These are phyloP conservation scores for Meriones psammophilus DNA, from an alignment of 2,797 vertebrate genomes.

Conservation along the genomic window DNA sequence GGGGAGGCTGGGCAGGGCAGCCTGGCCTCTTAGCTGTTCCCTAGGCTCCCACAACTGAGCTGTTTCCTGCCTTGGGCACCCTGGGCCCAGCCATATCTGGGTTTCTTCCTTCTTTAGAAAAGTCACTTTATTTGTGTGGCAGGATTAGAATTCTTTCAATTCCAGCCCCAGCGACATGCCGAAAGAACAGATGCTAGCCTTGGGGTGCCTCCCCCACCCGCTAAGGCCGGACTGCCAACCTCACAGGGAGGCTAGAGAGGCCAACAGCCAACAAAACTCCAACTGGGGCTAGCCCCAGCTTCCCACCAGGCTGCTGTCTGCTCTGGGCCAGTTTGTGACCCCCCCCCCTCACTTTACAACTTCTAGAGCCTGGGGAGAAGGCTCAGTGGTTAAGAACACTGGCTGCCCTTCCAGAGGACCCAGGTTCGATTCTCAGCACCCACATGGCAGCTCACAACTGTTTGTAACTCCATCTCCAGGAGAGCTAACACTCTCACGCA, in stretches of 20 bases:
- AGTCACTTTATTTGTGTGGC: background rate
- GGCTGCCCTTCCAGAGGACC: too few relatives aligned
- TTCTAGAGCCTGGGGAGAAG: background rate
- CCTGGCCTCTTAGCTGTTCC: background rate
- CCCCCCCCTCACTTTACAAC: background rate
- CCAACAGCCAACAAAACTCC: background rate
- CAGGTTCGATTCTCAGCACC: too few relatives aligned
- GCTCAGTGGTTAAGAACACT: too few relatives aligned
- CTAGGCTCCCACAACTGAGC: background rate
- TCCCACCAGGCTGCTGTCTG: background rate
- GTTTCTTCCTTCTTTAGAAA: constrained; percentile 41
- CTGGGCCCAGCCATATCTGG: too few relatives aligned
- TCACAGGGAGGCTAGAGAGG: background rate
- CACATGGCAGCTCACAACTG: too few relatives aligned
- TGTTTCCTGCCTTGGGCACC: background rate
- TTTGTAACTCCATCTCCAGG: too few relatives aligned
- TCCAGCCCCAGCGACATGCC: background rate
- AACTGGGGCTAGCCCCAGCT: background rate
- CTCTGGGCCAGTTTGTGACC: background rate
- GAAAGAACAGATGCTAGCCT: background rate
- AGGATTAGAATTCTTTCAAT: constrained; percentile 47
- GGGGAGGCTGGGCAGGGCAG: background rate
- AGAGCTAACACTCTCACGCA: too few relatives aligned
- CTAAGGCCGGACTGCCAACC: background rate
- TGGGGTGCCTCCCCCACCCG: background rate